Evolutionary conservation across 1,140 invertebrate species (phyloP).

Genomic region (Cyrtorhinus lividipennis): DNA sequence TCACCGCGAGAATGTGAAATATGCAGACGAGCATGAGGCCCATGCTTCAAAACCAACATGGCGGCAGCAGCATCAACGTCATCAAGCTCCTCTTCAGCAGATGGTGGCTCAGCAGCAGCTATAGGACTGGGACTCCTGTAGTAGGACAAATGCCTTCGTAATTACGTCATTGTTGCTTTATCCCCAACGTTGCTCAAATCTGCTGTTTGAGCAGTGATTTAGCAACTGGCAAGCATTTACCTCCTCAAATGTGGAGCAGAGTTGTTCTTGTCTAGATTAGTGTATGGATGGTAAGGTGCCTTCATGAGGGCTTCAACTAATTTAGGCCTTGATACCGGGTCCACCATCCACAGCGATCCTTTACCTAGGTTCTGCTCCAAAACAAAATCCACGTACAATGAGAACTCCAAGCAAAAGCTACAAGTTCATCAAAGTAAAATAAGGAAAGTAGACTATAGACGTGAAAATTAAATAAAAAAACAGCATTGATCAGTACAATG

Average conservation of each 20-base stretch:
- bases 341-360: slow-evolving; percentile 89
- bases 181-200: too few relatives aligned
- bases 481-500: too few relatives aligned
- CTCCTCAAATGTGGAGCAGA: slow-evolving; percentile 6
- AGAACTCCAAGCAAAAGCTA: too few relatives aligned
- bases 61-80: slow-evolving; percentile 69
- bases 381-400: too few relatives aligned
- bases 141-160: too few relatives aligned
- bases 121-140: slow-evolving; percentile 1
- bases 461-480: too few relatives aligned
- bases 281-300: slow-evolving; percentile 64
- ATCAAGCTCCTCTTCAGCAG: slow-evolving; percentile 25
- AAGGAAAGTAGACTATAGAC: too few relatives aligned
- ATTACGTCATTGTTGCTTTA: too few relatives aligned
- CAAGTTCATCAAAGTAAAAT: too few relatives aligned
- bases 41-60: slow-evolving; percentile 66
- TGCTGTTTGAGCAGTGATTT: too few relatives aligned
- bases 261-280: slow-evolving; percentile 31
- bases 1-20: slow-evolving; percentile 35
- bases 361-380: slow-evolving; percentile 74
- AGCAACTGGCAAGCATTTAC: too few relatives aligned
- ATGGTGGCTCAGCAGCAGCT: neutral
- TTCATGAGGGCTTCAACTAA: slow-evolving; percentile 68
- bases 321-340: slow-evolving; percentile 73
- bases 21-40: slow-evolving; percentile 33